Evolutionary conservation across 2,888 invertebrate genomes (phyloP).

Genomic region (Abscondita cerata): DNA sequence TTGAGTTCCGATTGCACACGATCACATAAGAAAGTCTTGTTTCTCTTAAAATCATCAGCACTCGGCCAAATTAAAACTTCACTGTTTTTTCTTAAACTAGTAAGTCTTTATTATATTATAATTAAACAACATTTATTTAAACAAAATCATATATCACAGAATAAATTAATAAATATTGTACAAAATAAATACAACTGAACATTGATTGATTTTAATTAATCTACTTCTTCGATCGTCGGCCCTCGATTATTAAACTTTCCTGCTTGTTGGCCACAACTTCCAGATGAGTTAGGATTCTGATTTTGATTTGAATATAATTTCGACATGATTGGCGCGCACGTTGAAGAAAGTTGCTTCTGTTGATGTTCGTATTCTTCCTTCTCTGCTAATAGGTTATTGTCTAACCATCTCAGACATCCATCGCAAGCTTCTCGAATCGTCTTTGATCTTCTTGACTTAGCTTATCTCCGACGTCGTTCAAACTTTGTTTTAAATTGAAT

Average conservation of each 20-base stretch:
- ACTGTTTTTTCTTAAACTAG: too few relatives aligned
- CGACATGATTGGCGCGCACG: conserved; percentile 65
- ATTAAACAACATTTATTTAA: too few relatives aligned
- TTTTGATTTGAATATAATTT: conserved; percentile 58
- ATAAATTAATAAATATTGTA: background rate
- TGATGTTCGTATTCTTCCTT: conserved; percentile 67
- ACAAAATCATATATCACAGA: too few relatives aligned
- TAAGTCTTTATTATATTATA: too few relatives aligned
- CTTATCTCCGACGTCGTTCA: conserved; percentile 62
- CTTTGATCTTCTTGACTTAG: conserved; percentile 69
- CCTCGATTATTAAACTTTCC: conserved; percentile 36
- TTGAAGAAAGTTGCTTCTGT: conserved; percentile 58
- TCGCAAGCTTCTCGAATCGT: conserved; percentile 63
- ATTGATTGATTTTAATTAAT: conserved; percentile 47
- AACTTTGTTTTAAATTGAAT: conserved; percentile 71
- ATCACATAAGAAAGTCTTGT: too few relatives aligned
- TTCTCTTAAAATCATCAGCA: too few relatives aligned
- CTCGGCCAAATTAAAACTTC: too few relatives aligned
- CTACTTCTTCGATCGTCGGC: conserved; percentile 43
- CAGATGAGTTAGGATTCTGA: conserved; percentile 41
- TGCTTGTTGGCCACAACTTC: conserved; percentile 40
- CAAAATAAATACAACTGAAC: conserved; percentile 3
- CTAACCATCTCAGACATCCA: conserved; percentile 69
- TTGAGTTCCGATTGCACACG: too few relatives aligned
- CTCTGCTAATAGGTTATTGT: conserved; percentile 60